Conservation (phyloP, 2,888 invertebrate genomes). For the Syrista parreyssii region DNA sequence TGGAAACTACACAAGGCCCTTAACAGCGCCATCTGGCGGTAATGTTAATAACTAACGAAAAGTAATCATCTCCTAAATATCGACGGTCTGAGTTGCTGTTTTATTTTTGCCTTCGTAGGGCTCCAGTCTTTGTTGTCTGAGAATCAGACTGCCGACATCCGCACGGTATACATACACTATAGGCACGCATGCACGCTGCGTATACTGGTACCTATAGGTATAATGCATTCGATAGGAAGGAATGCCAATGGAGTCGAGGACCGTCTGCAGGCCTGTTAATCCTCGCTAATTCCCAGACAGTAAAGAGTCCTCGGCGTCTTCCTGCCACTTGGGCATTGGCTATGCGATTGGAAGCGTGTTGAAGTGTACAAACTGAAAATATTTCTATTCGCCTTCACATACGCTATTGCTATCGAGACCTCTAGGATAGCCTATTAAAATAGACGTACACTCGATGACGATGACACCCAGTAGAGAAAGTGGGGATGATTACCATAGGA, state of each 20-base stretch:
- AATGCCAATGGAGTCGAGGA: not conserved
- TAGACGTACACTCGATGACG: constrained; percentile 8
- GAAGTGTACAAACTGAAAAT: not conserved
- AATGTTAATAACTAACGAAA: not conserved
- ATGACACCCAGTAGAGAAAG: constrained; percentile 10
- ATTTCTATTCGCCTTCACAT: not conserved
- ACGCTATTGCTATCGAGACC: too few species aligned
- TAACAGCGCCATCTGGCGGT: too few species aligned
- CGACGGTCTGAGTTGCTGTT: not conserved
- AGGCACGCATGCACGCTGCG: not conserved
- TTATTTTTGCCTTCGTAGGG: not conserved
- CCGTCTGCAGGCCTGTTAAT: constrained; percentile 33
- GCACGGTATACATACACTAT: not conserved
- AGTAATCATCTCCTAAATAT: not conserved
- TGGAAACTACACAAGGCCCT: too few species aligned
- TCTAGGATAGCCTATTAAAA: too few species aligned
- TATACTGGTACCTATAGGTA: not conserved
- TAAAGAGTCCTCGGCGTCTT: constrained; percentile 4
- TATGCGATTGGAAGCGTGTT: not conserved
- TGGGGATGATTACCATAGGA: not conserved
- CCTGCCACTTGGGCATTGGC: not conserved
- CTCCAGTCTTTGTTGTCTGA: constrained; percentile 10
- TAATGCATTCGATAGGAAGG: constrained; percentile 1
- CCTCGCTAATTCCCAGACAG: constrained; percentile 48
- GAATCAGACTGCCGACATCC: constrained; percentile 7